Conservation (phyloP, 2,113 vertebrate species). For the Cavia porcellus region DNA sequence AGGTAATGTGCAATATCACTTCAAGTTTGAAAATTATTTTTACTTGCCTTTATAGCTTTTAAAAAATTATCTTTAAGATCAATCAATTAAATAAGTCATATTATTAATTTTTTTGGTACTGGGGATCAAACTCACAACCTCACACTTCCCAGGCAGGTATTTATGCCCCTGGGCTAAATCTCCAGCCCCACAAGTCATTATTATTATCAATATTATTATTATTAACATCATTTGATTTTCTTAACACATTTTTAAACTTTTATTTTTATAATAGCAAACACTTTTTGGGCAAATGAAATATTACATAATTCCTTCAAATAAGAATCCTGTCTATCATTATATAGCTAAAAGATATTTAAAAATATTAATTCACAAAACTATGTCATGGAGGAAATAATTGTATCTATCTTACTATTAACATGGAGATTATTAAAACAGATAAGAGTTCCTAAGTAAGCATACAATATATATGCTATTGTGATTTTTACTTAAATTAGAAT, state of each 20-base stretch:
- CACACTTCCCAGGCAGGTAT: too few relatives aligned
- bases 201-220: background rate
- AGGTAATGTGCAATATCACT: background rate
- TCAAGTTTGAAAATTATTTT: background rate
- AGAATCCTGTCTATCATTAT: background rate
- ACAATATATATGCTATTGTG: background rate
- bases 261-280: background rate
- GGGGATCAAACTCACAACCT: too few relatives aligned
- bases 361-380: constrained; percentile 9
- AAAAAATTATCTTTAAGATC: background rate
- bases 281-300: background rate
- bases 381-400: background rate
- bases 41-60: constrained; percentile 3
- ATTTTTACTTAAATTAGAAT: constrained; percentile 48
- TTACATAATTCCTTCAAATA: background rate
- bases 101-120: background rate
- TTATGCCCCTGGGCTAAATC: too few relatives aligned
- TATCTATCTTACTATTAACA: background rate
- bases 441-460: background rate
- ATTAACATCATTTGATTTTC: background rate
- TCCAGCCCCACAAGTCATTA: background rate
- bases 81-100: background rate
- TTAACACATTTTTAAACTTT: background rate
- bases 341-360: background rate
- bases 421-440: background rate